Evolutionary conservation across 2,113 vertebrate species (phyloP).

Genomic region (Addax nasomaculatus): DNA sequence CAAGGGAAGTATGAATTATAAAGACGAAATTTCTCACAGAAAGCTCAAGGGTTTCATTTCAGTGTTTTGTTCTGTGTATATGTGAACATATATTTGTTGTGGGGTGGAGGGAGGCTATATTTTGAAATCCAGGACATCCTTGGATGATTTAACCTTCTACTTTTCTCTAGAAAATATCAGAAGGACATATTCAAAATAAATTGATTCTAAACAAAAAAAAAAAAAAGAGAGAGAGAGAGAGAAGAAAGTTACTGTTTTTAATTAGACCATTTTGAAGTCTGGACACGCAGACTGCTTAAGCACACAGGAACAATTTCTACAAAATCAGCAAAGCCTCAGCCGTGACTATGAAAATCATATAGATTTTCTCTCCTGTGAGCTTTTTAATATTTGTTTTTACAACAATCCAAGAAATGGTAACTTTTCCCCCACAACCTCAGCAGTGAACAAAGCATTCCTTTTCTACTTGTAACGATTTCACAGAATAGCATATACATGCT

Average conservation of each 20-base stretch:
- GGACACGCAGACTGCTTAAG: neutral
- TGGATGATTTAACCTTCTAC: constrained; percentile 16
- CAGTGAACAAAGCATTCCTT: neutral
- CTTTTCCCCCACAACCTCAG: neutral
- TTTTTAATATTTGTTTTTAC: neutral
- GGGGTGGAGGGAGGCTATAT: fast-evolving
- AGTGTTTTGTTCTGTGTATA: neutral
- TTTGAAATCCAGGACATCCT: neutral
- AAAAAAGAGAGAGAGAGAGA: neutral
- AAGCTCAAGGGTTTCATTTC: constrained; percentile 38
- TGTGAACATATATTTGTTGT: fast-evolving
- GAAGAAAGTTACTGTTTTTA: neutral
- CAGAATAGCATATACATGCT: neutral
- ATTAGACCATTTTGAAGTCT: neutral
- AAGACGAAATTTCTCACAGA: constrained; percentile 5
- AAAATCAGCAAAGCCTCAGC: neutral
- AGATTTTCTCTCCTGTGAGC: neutral
- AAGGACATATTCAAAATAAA: constrained; percentile 54
- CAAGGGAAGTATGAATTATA: constrained; percentile 53
- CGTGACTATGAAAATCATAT: neutral
- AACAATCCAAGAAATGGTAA: neutral
- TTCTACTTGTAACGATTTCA: neutral
- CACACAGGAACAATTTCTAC: neutral
- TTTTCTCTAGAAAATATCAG: constrained; percentile 43
- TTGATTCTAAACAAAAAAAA: constrained; percentile 9